Conservation (phyloP, 2,113 vertebrate genomes). For the Rhegmatorhina hoffmannsi region DNA sequence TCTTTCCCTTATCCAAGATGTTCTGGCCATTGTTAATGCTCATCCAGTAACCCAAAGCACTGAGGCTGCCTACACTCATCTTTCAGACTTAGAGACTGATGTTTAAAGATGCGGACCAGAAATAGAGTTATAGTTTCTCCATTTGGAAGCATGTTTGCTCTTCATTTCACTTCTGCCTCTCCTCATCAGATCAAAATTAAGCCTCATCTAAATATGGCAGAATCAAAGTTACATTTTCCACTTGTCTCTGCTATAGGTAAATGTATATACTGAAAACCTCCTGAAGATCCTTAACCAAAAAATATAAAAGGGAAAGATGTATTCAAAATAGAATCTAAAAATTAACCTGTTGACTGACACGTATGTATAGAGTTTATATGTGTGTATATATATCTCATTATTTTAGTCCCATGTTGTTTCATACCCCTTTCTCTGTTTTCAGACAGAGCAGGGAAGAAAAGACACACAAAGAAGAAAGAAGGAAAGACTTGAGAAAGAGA, state of each 20-base stretch:
- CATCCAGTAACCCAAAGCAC: neutral
- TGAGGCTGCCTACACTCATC: accelerated
- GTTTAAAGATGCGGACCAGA: neutral
- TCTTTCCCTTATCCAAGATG: neutral
- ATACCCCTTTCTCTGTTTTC: neutral
- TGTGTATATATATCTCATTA: neutral
- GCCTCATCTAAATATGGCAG: neutral
- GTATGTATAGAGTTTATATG: neutral
- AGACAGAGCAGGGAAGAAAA: neutral
- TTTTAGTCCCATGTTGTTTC: neutral
- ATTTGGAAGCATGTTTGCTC: neutral
- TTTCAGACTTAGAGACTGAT: neutral
- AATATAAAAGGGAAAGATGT: neutral
- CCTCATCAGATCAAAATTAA: neutral
- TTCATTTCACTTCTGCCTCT: neutral
- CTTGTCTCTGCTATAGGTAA: neutral
- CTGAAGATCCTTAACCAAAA: neutral
- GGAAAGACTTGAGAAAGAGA: neutral
- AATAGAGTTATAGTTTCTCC: neutral
- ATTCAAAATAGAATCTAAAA: neutral
- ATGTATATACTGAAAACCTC: neutral
- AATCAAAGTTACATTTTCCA: neutral
- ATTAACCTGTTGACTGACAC: neutral
- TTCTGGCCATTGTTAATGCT: neutral
- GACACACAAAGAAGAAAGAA: neutral